Percentiles rank a stretch among this genome's conserved stretches.
These are phyloP conservation scores for Oreochromis grahami DNA, from an alignment of 2,797 vertebrate genomes.

Conservation along the genomic window DNA sequence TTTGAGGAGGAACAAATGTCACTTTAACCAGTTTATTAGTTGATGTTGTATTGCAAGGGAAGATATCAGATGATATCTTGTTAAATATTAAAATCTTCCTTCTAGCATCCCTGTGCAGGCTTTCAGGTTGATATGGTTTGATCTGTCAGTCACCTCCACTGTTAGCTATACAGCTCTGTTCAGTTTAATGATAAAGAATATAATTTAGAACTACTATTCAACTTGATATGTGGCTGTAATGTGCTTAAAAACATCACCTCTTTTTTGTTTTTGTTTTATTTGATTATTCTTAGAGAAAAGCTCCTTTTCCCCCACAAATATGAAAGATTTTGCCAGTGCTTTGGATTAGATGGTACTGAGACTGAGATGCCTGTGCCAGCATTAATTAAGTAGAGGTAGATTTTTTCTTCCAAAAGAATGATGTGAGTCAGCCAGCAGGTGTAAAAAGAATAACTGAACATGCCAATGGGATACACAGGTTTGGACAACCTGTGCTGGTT, in stretches of 20 bases:
- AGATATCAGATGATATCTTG: neutral
- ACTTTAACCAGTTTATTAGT: neutral
- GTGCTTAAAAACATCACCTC: neutral
- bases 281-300: neutral
- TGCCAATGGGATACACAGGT: neutral
- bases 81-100: neutral
- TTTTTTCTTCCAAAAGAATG: neutral
- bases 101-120: neutral
- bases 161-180: neutral
- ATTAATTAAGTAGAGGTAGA: neutral
- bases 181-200: neutral
- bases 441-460: neutral
- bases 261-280: neutral
- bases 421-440: neutral
- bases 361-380: neutral
- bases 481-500: neutral
- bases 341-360: neutral
- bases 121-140: neutral
- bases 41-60: neutral
- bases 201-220: neutral
- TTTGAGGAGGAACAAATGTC: neutral
- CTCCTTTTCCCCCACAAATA: neutral
- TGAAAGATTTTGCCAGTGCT: neutral
- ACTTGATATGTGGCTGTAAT: neutral
- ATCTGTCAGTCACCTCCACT: neutral